Evolutionary conservation across 2,888 invertebrate species (phyloP), one percentile per base, ranked within the genome.

Genomic region (Hesperia comma): DNA sequence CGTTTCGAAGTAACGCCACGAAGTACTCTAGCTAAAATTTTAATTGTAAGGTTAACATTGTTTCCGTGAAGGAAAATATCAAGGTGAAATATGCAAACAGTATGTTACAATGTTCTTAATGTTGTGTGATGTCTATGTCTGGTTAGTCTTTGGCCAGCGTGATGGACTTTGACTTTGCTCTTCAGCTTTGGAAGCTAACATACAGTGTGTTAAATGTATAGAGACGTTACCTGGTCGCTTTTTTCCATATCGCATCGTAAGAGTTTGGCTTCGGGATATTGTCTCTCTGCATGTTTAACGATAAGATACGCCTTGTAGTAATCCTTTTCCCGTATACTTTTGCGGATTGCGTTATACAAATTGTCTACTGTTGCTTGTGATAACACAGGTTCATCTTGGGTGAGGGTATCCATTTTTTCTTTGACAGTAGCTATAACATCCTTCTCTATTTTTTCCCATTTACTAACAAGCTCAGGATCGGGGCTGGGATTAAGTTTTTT

Each of bases 371-470:
- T 87, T 0, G 87, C 85, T 71, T 93, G 92, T 0, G 93, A 92
- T 1, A 93, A 68, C 17, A 88, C 88, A 0, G 86, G 87, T 67
- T 93, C 93, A 63, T 93, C 90, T 77, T 93, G 93, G 0, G 93
- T 92, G 0, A 87, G 75, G 2, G 86, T 78, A 64, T 92, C 84
- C 71, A 94, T 79, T 67, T 93, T 90, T 55, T 91, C 84, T 46
- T 93, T 88, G 49, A 95, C 93, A 0, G 92, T 81, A 41, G 83
- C 81, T 21, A 93, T 82, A 0, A 94, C 84, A 26, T 94, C 90
- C 56, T 88, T 85, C 33, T 94, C 91, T 12, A 93, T 94, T 80
- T 81, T 88, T 63, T 83, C 88, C 94, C 93, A 96, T 73, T 86
- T 93, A 71, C 80, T 93, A 73, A 80, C 83, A 66, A 82, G 90